Evolutionary conservation across 2,797 vertebrate species (phyloP).

Genomic region (Aphelocoma californica): DNA sequence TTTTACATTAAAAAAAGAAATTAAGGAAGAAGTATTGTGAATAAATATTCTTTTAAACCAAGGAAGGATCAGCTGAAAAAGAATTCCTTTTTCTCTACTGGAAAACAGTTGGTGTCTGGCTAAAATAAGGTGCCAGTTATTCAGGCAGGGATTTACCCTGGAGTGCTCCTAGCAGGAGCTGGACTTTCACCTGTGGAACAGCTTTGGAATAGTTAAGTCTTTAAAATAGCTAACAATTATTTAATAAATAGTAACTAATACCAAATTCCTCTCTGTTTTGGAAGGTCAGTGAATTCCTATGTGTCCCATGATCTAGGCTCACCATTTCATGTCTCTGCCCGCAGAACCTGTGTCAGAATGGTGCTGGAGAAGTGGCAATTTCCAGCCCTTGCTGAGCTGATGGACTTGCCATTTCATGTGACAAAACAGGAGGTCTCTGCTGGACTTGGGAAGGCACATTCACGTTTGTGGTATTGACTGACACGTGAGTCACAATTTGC

Average conservation of each 20-base stretch:
- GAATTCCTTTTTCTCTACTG: not conserved
- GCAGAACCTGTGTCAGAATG: not conserved
- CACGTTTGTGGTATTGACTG: not conserved
- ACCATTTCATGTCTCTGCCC: not conserved
- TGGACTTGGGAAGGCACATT: not conserved
- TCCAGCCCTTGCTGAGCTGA: not conserved
- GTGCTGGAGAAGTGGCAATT: not conserved
- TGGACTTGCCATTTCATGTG: not conserved
- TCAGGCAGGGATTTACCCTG: not conserved
- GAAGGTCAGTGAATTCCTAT: not conserved
- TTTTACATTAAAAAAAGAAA: not conserved
- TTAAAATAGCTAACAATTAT: not conserved
- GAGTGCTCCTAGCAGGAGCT: not conserved
- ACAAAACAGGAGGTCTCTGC: not conserved
- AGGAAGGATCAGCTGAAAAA: not conserved
- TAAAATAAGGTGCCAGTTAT: not conserved
- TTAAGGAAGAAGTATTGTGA: not conserved
- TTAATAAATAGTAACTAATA: not conserved
- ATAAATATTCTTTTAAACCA: not conserved
- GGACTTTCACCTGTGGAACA: not conserved
- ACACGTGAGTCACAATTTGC: not conserved
- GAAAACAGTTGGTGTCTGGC: not conserved
- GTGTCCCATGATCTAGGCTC: not conserved
- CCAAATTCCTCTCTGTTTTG: not conserved
- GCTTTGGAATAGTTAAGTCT: not conserved